A percentile compares a stretch with the other conserved stretches of the same genome.
These are phyloP conservation scores for Microtus ochrogaster DNA, from an alignment of 2,113 vertebrate genomes.

Conservation along the genomic window DNA sequence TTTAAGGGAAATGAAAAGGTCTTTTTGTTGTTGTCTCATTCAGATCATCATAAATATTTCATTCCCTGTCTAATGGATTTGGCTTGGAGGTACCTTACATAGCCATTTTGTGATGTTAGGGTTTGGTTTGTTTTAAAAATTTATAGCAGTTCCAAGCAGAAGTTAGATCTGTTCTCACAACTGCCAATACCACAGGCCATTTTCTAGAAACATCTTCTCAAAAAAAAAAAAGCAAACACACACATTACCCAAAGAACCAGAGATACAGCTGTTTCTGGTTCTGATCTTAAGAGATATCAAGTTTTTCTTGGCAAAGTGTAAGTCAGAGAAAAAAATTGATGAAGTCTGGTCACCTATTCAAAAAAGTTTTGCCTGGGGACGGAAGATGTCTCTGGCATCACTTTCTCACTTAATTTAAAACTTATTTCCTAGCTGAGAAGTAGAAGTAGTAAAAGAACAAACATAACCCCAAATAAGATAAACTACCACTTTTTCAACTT, in stretches of 20 bases:
- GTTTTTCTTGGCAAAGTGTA: slow-evolving; percentile 68
- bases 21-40: slow-evolving; percentile 76
- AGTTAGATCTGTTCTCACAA: slow-evolving; percentile 80
- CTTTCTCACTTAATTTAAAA: slow-evolving; percentile 74
- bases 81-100: slow-evolving; percentile 79
- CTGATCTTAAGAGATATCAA: slow-evolving; percentile 65
- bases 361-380: slow-evolving; percentile 67
- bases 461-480: slow-evolving; percentile 50
- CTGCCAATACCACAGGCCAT: slow-evolving; percentile 76
- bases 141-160: slow-evolving; percentile 80
- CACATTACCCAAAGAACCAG: slow-evolving; percentile 69
- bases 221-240: slow-evolving; percentile 60
- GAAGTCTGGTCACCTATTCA: slow-evolving; percentile 69
- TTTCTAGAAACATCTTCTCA: slow-evolving; percentile 76
- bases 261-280: slow-evolving; percentile 76
- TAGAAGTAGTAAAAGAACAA: slow-evolving; percentile 47
- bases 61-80: slow-evolving; percentile 81
- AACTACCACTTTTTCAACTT: slow-evolving; percentile 57
- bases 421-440: slow-evolving; percentile 67
- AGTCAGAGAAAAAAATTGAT: slow-evolving; percentile 67
- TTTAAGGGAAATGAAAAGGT: slow-evolving; percentile 75
- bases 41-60: slow-evolving; percentile 81
- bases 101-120: slow-evolving; percentile 79
- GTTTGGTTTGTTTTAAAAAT: slow-evolving; percentile 83
- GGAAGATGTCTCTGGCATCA: slow-evolving; percentile 63